Conservation (phyloP, 2,113 vertebrate species). For the Micronycteris hirsuta region DNA sequence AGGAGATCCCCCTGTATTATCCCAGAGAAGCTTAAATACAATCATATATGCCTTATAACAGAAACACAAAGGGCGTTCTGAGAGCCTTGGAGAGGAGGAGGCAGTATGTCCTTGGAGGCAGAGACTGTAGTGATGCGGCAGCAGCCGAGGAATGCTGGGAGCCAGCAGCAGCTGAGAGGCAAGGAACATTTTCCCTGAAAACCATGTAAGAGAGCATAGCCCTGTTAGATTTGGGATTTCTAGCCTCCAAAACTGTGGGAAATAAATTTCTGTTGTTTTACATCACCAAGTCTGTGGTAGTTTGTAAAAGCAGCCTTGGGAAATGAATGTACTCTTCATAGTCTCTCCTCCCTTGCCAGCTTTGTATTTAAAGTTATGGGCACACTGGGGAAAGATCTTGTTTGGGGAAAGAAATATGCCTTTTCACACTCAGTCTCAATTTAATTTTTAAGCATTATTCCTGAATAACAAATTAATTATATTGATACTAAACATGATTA, state of each 20-base stretch:
- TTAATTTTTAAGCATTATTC: neutral
- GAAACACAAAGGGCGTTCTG: neutral
- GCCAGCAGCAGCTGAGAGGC: neutral
- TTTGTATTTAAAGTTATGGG: neutral
- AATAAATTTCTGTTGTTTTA: neutral
- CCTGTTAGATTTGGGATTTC: neutral
- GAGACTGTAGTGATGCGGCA: fast-evolving
- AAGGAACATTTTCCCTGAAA: neutral
- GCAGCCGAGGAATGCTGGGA: neutral
- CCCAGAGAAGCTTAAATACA: neutral
- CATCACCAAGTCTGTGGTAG: neutral
- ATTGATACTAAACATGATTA: neutral
- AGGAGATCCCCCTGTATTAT: neutral
- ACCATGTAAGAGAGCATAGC: neutral
- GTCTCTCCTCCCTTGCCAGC: neutral
- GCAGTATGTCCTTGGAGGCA: neutral
- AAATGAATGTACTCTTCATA: neutral
- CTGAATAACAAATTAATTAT: neutral
- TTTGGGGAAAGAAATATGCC: neutral
- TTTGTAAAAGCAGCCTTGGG: neutral
- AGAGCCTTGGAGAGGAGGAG: neutral
- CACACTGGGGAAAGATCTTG: neutral
- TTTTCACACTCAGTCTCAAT: neutral
- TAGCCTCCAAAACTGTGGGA: neutral
- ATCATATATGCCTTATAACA: neutral